A percentile compares a stretch with the other conserved stretches of the same genome.
These are phyloP conservation scores for Sciurus niger DNA, from an alignment of 2,113 vertebrate species.

Conservation along the genomic window DNA sequence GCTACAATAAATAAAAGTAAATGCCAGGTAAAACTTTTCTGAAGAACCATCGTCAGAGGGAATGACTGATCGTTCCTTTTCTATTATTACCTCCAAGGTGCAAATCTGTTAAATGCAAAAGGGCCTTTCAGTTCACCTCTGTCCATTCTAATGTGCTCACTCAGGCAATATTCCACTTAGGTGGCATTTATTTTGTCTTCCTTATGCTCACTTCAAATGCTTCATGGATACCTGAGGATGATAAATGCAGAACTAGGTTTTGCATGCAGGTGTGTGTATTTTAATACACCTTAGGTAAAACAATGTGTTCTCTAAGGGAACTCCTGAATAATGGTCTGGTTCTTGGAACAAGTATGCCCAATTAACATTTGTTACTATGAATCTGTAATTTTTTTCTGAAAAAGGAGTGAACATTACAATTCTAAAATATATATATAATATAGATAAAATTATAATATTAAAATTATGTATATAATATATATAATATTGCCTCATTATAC, in stretches of 20 bases:
- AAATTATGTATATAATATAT: neutral
- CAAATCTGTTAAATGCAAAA: neutral
- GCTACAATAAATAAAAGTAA: no score
- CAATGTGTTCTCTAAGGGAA: neutral
- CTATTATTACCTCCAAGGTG: neutral
- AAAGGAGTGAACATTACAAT: neutral
- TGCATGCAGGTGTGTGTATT: neutral
- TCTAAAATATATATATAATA: neutral
- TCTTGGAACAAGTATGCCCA: neutral
- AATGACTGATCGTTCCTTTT: neutral
- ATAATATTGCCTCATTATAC: no score
- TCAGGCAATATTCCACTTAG: neutral
- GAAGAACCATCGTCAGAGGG: neutral
- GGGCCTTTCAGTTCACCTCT: neutral
- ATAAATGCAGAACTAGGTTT: slow-evolving; percentile 3
- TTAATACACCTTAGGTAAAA: slow-evolving; percentile 2
- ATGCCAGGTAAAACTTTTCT: neutral
- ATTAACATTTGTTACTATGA: neutral
- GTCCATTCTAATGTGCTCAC: neutral
- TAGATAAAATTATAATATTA: neutral
- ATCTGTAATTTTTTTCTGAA: neutral
- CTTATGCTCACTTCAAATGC: neutral
- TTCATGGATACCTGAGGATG: slow-evolving; percentile 14
- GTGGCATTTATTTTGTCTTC: neutral
- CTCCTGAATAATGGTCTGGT: neutral